These are phyloP conservation scores for Barypeithes pellucidus DNA, from an alignment of 2,888 invertebrate species.

Conservation along the genomic window DNA sequence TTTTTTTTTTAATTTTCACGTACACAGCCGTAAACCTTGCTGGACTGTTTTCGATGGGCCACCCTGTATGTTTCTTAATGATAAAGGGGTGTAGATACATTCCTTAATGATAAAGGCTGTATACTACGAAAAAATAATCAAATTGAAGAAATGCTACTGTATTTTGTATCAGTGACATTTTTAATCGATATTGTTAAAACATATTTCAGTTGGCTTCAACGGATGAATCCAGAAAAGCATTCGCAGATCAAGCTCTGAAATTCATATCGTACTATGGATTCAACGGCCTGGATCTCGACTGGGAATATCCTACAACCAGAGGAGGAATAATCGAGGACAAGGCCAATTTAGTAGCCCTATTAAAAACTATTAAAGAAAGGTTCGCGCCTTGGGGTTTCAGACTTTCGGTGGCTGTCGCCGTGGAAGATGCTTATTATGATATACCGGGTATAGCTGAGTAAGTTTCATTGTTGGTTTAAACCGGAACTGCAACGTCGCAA, in stretches of 20 bases:
- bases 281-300: conserved; percentile 82
- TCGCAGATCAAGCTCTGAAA: conserved; percentile 67
- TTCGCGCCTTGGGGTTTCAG: conserved; percentile 68
- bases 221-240: conserved; percentile 65
- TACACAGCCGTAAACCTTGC: too few species aligned
- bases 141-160: too few species aligned
- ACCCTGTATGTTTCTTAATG: too few species aligned
- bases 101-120: too few species aligned
- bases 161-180: too few species aligned
- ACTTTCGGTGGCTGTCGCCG: conserved; percentile 72
- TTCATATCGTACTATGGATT: conserved; percentile 73
- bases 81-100: too few species aligned
- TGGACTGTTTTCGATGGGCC: too few species aligned
- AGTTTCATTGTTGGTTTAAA: too few species aligned
- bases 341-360: conserved; percentile 61
- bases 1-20: too few species aligned
- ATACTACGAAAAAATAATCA: too few species aligned
- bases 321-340: conserved; percentile 69
- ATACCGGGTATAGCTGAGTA: conserved; percentile 64
- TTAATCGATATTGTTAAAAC: background rate
- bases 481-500: too few species aligned
- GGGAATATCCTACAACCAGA: conserved; percentile 79
- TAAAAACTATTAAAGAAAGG: conserved; percentile 68
- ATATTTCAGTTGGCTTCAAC: conserved; percentile 68
- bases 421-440: conserved; percentile 61